A percentile compares a stretch with the other conserved stretches of the same genome.
phyloP scores from a whole-genome alignment of 2,797 vertebrate species.

The Rhabdomys pumilio region DNA sequence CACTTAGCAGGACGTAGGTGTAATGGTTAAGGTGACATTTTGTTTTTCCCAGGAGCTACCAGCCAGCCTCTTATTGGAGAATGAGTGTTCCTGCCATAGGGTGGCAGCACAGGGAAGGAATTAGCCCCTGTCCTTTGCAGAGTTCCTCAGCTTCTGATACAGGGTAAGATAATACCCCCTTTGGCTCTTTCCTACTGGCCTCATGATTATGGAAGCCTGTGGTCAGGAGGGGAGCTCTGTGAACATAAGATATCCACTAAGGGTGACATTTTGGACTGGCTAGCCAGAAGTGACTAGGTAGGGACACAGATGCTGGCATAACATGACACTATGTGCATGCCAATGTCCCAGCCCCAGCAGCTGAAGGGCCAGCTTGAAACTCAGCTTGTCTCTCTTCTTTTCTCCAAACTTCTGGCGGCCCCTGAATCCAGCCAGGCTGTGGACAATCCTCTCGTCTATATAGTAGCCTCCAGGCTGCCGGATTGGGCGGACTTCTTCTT shows the following conservation, averaged over 20 bases:
- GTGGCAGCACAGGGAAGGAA: not conserved
- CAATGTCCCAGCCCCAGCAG: not conserved
- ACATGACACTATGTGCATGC: not conserved
- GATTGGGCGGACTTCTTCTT: slow-evolving; percentile 69
- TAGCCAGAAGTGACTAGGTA: not conserved
- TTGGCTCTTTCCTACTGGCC: not conserved
- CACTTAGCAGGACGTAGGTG: not conserved
- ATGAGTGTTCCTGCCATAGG: not conserved
- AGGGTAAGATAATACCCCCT: not conserved
- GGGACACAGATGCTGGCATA: not conserved
- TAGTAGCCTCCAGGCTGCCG: slow-evolving; percentile 87
- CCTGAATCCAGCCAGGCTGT: not conserved
- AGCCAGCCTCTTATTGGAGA: slow-evolving; percentile 33
- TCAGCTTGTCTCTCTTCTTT: slow-evolving; percentile 69
- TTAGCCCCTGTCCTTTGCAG: not conserved
- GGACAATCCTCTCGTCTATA: not conserved
- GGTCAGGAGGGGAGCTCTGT: not conserved
- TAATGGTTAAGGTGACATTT: not conserved
- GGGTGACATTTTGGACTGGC: not conserved
- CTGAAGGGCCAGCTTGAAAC: not conserved
- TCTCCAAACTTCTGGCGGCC: rapidly evolving
- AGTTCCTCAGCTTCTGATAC: not conserved
- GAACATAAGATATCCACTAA: not conserved
- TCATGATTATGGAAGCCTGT: not conserved
- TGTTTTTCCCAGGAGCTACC: not conserved